These are phyloP conservation scores for Batillaria attramentaria DNA, from an alignment of 1,140 invertebrate species.

Conservation along the genomic window DNA sequence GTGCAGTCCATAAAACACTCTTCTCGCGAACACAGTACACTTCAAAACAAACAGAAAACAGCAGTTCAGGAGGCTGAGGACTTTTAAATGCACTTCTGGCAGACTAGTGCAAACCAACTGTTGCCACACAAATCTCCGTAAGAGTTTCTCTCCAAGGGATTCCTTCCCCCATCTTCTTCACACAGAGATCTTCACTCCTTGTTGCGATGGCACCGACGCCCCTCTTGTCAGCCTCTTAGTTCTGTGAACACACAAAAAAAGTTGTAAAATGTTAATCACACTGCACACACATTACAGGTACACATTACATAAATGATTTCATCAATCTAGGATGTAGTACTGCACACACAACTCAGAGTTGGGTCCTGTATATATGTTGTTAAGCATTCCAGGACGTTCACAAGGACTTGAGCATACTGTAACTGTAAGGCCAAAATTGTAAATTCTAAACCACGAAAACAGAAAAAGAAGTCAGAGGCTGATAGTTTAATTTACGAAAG, in stretches of 20 bases:
- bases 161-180: neutral
- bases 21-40: too few relatives aligned
- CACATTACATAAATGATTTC: neutral
- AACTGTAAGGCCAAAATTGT: neutral
- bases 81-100: conserved; percentile 15
- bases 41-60: too few relatives aligned
- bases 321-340: neutral
- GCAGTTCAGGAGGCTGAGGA: too few relatives aligned
- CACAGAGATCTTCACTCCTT: conserved; percentile 36
- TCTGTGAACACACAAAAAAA: conserved; percentile 14
- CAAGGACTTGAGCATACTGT: neutral
- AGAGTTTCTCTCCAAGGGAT: neutral
- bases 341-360: neutral
- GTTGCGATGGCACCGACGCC: conserved; percentile 21
- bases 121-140: neutral
- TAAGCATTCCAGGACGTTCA: neutral
- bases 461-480: too few relatives aligned
- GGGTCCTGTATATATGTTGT: neutral
- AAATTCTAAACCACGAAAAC: neutral
- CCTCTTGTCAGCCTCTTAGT: conserved; percentile 29
- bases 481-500: too few relatives aligned
- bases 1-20: too few relatives aligned
- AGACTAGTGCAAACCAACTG: neutral
- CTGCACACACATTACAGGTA: neutral
- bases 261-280: neutral